Evolutionary conservation across 2,113 vertebrate genomes (phyloP), one percentile per base, ranked within the genome.

Genomic region (Pyrgilauda ruficollis): DNA sequence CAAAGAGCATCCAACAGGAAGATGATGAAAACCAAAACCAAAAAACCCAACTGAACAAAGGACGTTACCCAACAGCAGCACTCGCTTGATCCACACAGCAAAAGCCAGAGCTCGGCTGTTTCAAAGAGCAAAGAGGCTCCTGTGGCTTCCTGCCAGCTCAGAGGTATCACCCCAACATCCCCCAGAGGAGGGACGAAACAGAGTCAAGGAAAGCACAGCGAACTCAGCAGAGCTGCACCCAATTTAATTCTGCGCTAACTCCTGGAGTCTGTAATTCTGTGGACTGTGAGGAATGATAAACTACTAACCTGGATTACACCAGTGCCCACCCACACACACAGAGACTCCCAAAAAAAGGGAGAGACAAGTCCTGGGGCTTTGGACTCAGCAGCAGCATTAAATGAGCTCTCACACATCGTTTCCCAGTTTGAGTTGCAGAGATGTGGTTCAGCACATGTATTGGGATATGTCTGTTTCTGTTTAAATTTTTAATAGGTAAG

Each of bases 101-200:
- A 9, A 18, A 77, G 26, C 46, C 37, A 59, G 58, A 77, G 63
- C 53, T 63, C 68, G 86, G 88, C 81, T 82, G 59, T n/a, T 14
- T 19, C 28, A 73, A 87, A 53, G n/a, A 47, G 76, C 80, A 78
- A 44, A 75, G 30, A 31, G 64, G 74, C 81, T 82, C 74, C 41
- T 47, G 27, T 68, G 90, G 84, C 91, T 24, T 79, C 58, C 77
- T 76, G 66, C 35, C 44, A 76, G 82, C 78, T 76, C 78, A n/a
- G 55, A 69, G 50, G 28, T 30, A 88, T 26, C 81, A 81, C 39
- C 53, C 52, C 35, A 70, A 52, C 37, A 47, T 46, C 43, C 73
- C 8, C 37, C 7, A 0, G 9, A 11, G 7, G 3, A 49, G 2
- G 2, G 31, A 43, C 39, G 11, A 87, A 37, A 73, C 8, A 10